phyloP scores from a whole-genome alignment of 2,113 vertebrate genomes.

The Circaetus cinerascens region DNA sequence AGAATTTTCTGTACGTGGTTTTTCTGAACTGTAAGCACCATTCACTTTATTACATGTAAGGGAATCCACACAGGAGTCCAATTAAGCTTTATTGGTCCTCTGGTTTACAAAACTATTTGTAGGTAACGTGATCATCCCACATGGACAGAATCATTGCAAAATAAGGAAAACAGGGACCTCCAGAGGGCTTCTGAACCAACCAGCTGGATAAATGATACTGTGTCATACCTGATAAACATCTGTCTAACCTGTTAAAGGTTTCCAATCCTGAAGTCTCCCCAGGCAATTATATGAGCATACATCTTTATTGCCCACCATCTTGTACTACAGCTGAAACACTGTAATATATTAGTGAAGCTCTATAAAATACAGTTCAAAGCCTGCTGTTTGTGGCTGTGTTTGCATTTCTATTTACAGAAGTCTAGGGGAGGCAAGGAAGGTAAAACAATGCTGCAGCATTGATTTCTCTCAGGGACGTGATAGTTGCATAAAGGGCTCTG shows the following conservation, averaged over 20 bases:
- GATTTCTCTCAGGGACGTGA: conserved; percentile 10
- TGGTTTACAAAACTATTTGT: not conserved
- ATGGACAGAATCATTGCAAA: not conserved
- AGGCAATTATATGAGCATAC: not conserved
- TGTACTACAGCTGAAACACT: not conserved
- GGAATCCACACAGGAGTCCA: not conserved
- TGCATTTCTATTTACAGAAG: not conserved
- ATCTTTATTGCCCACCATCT: not conserved
- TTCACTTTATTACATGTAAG: not conserved
- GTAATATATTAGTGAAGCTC: not conserved
- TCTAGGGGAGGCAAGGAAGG: not conserved
- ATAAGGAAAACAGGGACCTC: not conserved
- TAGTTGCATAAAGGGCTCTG: not conserved
- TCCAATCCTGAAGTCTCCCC: not conserved
- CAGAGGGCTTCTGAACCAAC: not conserved
- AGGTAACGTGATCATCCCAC: not conserved
- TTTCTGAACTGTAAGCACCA: not conserved
- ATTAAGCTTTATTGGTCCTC: not conserved
- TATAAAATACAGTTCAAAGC: not conserved
- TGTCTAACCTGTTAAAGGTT: not conserved
- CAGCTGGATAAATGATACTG: not conserved
- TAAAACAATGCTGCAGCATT: not conserved
- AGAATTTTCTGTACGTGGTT: not conserved
- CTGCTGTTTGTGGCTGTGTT: rapidly evolving
- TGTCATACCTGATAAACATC: not conserved